A percentile compares a stretch with the other conserved stretches of the same genome.
phyloP scores from a whole-genome alignment of 2,888 invertebrate genomes.

The Parnassius mnemosyne region DNA sequence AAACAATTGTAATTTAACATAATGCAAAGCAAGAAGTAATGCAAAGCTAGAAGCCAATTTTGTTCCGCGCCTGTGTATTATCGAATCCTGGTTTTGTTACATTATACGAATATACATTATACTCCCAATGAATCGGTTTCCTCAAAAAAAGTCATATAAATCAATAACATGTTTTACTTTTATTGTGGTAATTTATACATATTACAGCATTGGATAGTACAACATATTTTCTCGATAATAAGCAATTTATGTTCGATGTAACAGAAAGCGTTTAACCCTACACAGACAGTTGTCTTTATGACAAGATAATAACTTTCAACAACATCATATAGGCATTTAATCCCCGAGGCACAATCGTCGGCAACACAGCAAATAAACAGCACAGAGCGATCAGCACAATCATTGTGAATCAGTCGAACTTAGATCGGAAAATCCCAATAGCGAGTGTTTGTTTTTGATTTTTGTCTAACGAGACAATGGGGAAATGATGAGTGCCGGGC shows the following conservation, averaged over 20 bases:
- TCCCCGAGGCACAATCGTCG: conserved; percentile 65
- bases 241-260: conserved; percentile 10
- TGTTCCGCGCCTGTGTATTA: too few species aligned
- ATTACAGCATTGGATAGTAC: too few species aligned
- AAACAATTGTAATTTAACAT: too few species aligned
- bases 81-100: too few species aligned
- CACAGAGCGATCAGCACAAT: conserved; percentile 52
- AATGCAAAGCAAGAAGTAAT: too few species aligned
- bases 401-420: conserved; percentile 70
- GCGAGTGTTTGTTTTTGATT: conserved; percentile 79
- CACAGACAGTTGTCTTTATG: conserved; percentile 33
- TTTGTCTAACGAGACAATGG: conserved; percentile 81
- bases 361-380: conserved; percentile 52
- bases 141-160: too few species aligned
- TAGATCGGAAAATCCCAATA: conserved; percentile 71
- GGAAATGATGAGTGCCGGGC: conserved; percentile 78
- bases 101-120: too few species aligned
- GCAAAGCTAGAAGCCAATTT: too few species aligned
- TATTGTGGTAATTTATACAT: too few species aligned
- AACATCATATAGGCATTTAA: conserved; percentile 40
- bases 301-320: conserved; percentile 43
- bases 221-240: conserved; percentile 26
- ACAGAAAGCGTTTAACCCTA: conserved; percentile 10
- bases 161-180: too few species aligned
- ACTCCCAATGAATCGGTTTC: too few species aligned